phyloP scores from a whole-genome alignment of 2,113 vertebrate genomes.

The Gallinago undulata region DNA sequence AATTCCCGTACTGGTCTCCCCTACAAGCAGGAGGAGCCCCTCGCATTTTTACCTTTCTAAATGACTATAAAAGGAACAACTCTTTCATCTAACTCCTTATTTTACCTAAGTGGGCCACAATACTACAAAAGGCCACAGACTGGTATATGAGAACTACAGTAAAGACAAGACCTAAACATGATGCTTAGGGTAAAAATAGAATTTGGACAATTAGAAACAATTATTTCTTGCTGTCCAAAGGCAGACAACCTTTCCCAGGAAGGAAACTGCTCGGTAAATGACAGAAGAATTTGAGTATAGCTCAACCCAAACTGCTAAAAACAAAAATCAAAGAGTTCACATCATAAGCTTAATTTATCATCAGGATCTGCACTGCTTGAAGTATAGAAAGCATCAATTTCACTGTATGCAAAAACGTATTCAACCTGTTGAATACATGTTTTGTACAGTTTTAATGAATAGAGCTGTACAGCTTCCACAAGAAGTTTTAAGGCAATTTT shows the following conservation, averaged over 20 bases:
- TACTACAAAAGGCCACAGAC: not conserved
- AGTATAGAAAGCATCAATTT: not conserved
- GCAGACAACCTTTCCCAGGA: not conserved
- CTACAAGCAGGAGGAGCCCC: not conserved
- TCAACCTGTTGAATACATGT: not conserved
- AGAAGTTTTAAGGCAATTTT: not conserved
- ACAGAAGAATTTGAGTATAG: not conserved
- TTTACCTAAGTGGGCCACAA: not conserved
- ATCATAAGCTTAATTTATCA: not conserved
- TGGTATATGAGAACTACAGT: not conserved
- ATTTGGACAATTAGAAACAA: not conserved
- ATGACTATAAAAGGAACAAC: not conserved
- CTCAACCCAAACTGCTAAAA: not conserved
- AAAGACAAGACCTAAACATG: not conserved
- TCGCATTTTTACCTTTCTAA: not conserved
- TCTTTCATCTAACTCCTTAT: not conserved
- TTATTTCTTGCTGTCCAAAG: not conserved
- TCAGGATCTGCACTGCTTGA: not conserved
- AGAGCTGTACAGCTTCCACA: not conserved
- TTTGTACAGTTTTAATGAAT: not conserved
- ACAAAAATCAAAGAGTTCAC: not conserved
- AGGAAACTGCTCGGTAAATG: not conserved
- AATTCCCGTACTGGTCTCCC: not conserved
- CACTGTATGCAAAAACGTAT: not conserved
- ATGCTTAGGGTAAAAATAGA: not conserved